Percentiles rank a stretch among this genome's conserved stretches.
phyloP scores from a whole-genome alignment of 2,113 vertebrate species.

The Hyla sarda region DNA sequence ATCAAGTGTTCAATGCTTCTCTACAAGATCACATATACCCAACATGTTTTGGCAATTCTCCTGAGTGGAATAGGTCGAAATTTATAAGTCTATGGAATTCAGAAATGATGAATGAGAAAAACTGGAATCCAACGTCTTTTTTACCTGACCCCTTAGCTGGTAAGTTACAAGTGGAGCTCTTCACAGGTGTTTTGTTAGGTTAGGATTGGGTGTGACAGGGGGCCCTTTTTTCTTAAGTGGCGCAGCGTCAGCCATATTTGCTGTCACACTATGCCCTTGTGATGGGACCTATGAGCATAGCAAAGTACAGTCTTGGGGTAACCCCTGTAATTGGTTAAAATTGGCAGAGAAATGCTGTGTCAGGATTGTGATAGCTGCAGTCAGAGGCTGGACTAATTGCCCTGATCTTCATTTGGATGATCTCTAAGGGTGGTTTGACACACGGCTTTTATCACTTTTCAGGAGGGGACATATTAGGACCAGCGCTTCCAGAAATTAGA shows the following conservation, averaged over 20 bases:
- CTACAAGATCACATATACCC: slow-evolving; percentile 95
- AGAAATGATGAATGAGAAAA: slow-evolving; percentile 93
- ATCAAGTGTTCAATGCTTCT: slow-evolving; percentile 90
- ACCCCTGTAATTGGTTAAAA: too few species aligned
- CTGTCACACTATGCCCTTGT: too few species aligned
- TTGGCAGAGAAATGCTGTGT: too few species aligned
- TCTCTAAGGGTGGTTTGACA: too few species aligned
- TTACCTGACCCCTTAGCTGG: slow-evolving; percentile 92
- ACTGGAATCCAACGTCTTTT: slow-evolving; percentile 92
- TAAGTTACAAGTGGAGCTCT: slow-evolving; percentile 66
- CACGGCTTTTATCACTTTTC: not conserved
- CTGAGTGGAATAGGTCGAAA: slow-evolving; percentile 95
- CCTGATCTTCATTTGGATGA: too few species aligned
- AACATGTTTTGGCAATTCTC: slow-evolving; percentile 88
- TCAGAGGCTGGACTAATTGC: too few species aligned
- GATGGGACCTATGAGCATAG: too few species aligned
- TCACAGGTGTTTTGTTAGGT: too few species aligned
- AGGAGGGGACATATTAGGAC: slow-evolving; percentile 85
- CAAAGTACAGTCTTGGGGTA: too few species aligned
- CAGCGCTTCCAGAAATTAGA: slow-evolving; percentile 79
- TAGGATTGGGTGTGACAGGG: too few species aligned
- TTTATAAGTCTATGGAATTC: slow-evolving; percentile 97
- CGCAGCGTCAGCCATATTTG: not conserved
- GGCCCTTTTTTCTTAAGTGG: not conserved
- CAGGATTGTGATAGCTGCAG: too few species aligned